Evolutionary conservation across 2,113 vertebrate species (phyloP).

Genomic region (Apus apus): DNA sequence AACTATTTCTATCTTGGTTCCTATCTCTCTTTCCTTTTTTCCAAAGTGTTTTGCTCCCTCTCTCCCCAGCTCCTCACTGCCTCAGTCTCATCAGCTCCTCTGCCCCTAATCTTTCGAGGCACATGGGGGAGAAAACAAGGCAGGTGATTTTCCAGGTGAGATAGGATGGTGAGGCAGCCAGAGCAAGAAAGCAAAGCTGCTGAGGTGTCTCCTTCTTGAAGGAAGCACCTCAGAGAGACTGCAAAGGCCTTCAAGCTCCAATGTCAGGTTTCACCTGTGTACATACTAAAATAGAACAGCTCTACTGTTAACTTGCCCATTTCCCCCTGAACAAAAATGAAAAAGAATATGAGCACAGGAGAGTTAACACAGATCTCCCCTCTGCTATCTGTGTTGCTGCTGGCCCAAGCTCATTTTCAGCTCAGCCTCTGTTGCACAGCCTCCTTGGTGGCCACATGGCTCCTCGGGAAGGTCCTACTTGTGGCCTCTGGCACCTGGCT

Average conservation of each 20-base stretch:
- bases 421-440: not conserved
- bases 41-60: not conserved
- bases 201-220: not conserved
- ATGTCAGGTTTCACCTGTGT: not conserved
- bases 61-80: not conserved
- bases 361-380: not conserved
- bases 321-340: not conserved
- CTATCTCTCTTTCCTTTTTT: not conserved
- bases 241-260: not conserved
- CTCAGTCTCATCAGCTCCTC: not conserved
- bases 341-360: not conserved
- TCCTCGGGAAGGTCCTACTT: not conserved
- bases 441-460: not conserved
- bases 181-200: not conserved
- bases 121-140: not conserved
- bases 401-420: fast-evolving
- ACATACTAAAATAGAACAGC: not conserved
- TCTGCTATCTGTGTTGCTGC: not conserved
- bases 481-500: not conserved
- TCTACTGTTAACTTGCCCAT: not conserved
- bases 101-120: not conserved
- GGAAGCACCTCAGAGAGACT: not conserved
- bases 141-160: not conserved
- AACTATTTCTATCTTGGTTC: not conserved
- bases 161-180: not conserved